These are phyloP conservation scores for Disparrhopalites patrizii DNA, from an alignment of 2,888 invertebrate genomes.

Conservation along the genomic window DNA sequence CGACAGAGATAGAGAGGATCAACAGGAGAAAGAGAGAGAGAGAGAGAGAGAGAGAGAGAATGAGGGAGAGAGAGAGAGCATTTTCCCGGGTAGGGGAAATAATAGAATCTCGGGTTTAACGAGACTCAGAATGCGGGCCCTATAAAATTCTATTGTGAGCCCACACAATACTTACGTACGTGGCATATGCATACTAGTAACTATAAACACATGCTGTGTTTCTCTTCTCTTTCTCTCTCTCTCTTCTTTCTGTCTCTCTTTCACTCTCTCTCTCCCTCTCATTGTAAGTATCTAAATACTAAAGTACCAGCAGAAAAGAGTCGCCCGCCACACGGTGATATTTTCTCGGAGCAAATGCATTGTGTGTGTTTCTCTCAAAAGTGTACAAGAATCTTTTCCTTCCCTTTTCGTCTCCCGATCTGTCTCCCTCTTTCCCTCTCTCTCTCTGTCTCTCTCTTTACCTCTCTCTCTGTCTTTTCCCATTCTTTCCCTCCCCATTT, in stretches of 20 bases:
- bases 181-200: conserved; percentile 7
- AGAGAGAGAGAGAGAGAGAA: neutral
- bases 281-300: neutral
- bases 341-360: neutral
- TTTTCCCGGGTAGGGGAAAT: conserved; percentile 31
- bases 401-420: neutral
- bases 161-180: no score
- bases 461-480: neutral
- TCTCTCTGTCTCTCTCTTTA: neutral
- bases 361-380: neutral
- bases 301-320: neutral
- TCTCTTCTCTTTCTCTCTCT: neutral
- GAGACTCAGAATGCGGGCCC: conserved; percentile 22
- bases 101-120: conserved; percentile 27
- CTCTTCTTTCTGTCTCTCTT: neutral
- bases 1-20: neutral
- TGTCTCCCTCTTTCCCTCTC: neutral
- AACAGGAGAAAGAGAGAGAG: neutral
- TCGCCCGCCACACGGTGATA: neutral
- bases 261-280: neutral
- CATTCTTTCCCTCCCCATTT: no score
- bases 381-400: neutral
- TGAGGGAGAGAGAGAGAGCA: conserved; percentile 8
- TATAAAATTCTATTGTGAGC: conserved; percentile 11
- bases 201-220: conserved; percentile 10